Percentiles rank a stretch among this genome's conserved stretches.
Conservation (phyloP, 2,113 vertebrate species). For the Barbus barbus region DNA sequence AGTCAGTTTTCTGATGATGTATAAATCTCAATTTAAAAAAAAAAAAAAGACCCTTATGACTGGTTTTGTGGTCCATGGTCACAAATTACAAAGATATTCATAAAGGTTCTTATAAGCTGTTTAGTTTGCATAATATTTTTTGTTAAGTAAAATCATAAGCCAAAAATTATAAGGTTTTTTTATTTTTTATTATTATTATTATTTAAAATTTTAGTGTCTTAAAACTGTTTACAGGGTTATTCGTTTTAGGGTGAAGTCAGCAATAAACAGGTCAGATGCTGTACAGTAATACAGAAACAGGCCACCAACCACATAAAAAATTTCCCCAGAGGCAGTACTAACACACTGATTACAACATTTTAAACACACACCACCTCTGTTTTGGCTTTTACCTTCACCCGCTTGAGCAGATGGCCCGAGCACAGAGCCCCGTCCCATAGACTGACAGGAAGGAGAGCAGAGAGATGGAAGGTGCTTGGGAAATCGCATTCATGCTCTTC, state of each 20-base stretch:
- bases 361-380: slow-evolving; percentile 7
- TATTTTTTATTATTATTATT: too few species aligned
- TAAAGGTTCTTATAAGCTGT: too few species aligned
- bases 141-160: too few species aligned
- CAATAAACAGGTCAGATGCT: not conserved
- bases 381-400: slow-evolving; percentile 7
- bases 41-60: too few species aligned
- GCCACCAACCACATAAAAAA: not conserved
- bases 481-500: slow-evolving; percentile 60
- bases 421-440: slow-evolving; percentile 1
- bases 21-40: too few species aligned
- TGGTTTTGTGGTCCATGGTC: too few species aligned
- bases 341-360: not conserved
- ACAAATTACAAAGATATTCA: too few species aligned
- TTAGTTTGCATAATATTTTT: too few species aligned
- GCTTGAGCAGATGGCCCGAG: slow-evolving; percentile 39
- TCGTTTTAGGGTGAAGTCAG: not conserved
- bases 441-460: slow-evolving; percentile 15
- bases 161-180: too few species aligned
- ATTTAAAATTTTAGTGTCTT: too few species aligned
- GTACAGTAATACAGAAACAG: not conserved
- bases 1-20: too few species aligned
- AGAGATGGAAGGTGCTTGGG: slow-evolving; percentile 77
- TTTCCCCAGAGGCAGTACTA: not conserved
- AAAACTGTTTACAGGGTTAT: too few species aligned